phyloP scores from a whole-genome alignment of 2,888 invertebrate species.

The Noctua fimbriata region DNA sequence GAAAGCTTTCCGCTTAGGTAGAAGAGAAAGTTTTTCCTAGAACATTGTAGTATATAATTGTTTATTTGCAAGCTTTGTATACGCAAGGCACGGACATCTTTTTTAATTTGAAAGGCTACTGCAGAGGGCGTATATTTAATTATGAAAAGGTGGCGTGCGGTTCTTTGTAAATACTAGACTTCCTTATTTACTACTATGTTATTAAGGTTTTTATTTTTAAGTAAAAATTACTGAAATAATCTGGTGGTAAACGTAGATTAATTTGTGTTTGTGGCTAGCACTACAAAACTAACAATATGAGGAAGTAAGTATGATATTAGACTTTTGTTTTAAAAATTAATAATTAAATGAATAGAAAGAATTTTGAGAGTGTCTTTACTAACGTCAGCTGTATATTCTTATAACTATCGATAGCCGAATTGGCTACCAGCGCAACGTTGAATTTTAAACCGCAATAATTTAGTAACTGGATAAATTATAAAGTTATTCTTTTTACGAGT shows the following conservation, averaged over 20 bases:
- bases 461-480: background rate
- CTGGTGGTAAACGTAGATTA: background rate
- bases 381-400: background rate
- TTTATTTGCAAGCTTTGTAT: conserved; percentile 13
- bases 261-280: background rate
- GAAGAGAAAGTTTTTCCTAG: background rate
- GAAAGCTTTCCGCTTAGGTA: background rate
- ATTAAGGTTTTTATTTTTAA: background rate
- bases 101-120: conserved; percentile 26
- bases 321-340: background rate
- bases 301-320: background rate
- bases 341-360: background rate
- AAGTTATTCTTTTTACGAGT: background rate
- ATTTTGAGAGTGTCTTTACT: background rate
- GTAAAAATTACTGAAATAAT: background rate
- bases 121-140: background rate
- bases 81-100: background rate
- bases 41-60: background rate
- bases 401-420: background rate
- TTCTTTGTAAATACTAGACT: background rate
- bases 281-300: background rate
- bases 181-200: background rate
- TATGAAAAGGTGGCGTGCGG: background rate
- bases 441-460: background rate
- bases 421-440: background rate